Conservation (phyloP, 2,113 vertebrate genomes). For the Pyxicephalus adspersus region DNA sequence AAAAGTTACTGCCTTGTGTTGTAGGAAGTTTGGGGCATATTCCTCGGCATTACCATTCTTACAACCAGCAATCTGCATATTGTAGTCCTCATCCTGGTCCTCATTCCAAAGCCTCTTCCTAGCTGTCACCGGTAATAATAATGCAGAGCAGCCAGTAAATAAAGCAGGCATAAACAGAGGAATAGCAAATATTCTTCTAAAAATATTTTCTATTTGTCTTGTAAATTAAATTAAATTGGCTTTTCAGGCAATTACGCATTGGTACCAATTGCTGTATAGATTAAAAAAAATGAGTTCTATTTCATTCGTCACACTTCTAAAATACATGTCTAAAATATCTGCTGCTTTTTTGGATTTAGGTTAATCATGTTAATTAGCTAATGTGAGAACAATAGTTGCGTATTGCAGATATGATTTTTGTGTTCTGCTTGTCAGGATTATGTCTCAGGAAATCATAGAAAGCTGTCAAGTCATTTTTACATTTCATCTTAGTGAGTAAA, state of each 20-base stretch:
- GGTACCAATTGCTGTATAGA: not conserved
- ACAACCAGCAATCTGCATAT: too few relatives aligned
- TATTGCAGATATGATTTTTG: not conserved
- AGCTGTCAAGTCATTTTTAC: too few relatives aligned
- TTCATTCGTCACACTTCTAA: constrained; percentile 2
- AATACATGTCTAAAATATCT: not conserved
- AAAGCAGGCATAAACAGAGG: not conserved
- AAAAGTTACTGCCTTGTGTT: too few relatives aligned
- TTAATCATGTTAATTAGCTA: constrained; percentile 15
- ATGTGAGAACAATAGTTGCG: not conserved
- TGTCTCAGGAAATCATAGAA: too few relatives aligned
- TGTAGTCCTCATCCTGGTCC: too few relatives aligned
- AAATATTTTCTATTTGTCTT: not conserved
- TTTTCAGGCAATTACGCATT: too few relatives aligned
- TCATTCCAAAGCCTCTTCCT: too few relatives aligned
- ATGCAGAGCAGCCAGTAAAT: too few relatives aligned
- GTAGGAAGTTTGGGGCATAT: too few relatives aligned
- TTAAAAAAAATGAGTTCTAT: not conserved
- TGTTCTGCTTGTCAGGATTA: not conserved
- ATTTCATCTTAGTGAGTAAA: too few relatives aligned
- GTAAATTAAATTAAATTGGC: not conserved
- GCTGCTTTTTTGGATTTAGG: not conserved
- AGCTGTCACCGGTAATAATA: too few relatives aligned
- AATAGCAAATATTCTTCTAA: not conserved
- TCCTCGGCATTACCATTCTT: too few relatives aligned